phyloP scores from a whole-genome alignment of 2,888 invertebrate genomes.

The Arenicola marina region DNA sequence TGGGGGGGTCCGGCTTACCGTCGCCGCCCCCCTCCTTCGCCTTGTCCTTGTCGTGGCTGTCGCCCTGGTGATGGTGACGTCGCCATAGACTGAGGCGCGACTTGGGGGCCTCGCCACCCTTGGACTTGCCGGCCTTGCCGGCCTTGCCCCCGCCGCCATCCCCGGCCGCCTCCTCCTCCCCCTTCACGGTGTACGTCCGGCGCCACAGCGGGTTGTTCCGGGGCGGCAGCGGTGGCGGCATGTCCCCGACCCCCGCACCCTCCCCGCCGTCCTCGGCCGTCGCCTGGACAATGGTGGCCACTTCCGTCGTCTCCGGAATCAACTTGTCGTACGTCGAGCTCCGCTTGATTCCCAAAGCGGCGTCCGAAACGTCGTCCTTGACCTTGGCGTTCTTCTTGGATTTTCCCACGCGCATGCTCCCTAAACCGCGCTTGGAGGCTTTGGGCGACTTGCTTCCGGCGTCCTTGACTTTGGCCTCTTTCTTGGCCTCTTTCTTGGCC shows the following conservation, averaged over 20 bases:
- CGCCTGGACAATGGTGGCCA: constrained; percentile 40
- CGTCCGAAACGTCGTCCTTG: constrained; percentile 5
- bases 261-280: neutral
- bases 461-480: neutral
- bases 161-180: constrained; percentile 8
- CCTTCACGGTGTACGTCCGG: constrained; percentile 25
- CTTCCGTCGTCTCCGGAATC: neutral
- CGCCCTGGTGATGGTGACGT: constrained; percentile 5
- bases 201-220: constrained; percentile 20
- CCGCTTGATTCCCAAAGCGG: constrained; percentile 45
- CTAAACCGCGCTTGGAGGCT: neutral
- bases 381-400: constrained; percentile 7
- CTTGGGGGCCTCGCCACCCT: neutral
- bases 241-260: neutral
- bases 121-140: neutral
- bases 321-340: constrained; percentile 60
- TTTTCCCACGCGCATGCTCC: constrained; percentile 3
- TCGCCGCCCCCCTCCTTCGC: neutral
- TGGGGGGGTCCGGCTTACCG: neutral
- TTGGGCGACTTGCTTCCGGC: neutral
- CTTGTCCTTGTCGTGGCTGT: constrained; percentile 9
- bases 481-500: neutral
- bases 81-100: neutral
- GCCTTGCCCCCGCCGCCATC: neutral
- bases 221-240: neutral